Evolutionary conservation across 2,797 vertebrate genomes (phyloP), one percentile per base, ranked within the genome.

Genomic region (Notolepis coatsorum): DNA sequence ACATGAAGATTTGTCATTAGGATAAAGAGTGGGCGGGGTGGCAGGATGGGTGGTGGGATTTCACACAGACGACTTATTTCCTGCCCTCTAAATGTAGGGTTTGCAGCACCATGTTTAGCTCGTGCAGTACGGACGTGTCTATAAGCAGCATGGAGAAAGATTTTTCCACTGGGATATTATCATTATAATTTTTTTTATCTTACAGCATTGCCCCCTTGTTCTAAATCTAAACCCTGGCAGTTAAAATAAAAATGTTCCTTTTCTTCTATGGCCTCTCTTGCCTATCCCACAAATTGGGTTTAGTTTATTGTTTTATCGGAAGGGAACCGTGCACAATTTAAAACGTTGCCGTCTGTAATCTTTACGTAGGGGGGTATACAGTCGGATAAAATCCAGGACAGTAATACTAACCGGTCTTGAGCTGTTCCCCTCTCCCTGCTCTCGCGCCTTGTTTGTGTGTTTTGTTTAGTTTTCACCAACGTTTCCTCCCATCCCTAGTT

Each of bases 81-180:
- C 64, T 73, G 52, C 23, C n/a, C 18, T 51, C 60, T 59, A 68
- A 62, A 58, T 49, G 27, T 67, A 63, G 70, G 25, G 20, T 7
- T 6, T 33, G 47, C 25, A 38, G 17, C 53, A 25, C 30, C 20
- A 10, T 39, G 5, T 33, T 50, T n/a, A 23, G 30, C 59, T 9
- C 27, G 27, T n/a, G 10, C 2, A 12, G 15, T 27, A 25, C 7
- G 15, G 7, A 27, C 17, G 27, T 5, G 18, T 45, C 4, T 27
- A 43, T 21, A 21, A 18, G 10, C n/a, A n/a, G n/a, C n/a, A n/a
- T 48, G 33, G 6, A 33, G 7, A 13, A 18, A 18, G 0, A 1
- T 52, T 10, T 57, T 50, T 18, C 31, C 7, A 17, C 33, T 2
- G 28, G 13, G 2, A 2, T 17, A n/a, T 47, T 10, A 24, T 24